Conservation (phyloP, 2,113 vertebrate species). For the Alouatta palliata region DNA sequence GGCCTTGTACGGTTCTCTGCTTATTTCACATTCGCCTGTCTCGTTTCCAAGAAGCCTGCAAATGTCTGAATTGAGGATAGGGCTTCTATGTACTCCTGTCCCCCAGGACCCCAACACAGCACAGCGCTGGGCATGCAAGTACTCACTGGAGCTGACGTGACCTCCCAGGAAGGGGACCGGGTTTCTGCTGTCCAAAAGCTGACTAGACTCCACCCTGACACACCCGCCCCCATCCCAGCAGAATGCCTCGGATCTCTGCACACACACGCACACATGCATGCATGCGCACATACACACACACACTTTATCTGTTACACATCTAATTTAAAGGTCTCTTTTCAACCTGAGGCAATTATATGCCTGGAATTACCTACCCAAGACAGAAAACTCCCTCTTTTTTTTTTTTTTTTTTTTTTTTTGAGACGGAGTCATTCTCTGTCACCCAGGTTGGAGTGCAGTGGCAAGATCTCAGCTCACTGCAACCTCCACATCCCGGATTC, state of each 20-base stretch:
- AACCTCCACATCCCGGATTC: too few relatives aligned
- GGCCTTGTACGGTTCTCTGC: background rate
- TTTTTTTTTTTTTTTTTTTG: too few relatives aligned
- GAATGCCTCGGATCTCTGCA: background rate
- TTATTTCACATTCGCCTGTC: background rate
- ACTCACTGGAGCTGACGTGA: background rate
- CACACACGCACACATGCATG: background rate
- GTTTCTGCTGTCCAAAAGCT: background rate
- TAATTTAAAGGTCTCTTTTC: background rate
- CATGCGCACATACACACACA: fast-evolving
- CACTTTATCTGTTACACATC: background rate
- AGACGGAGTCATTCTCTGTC: too few relatives aligned
- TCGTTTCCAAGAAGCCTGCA: background rate
- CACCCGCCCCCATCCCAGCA: background rate
- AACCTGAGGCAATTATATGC: background rate
- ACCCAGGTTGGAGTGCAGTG: too few relatives aligned
- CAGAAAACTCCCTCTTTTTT: background rate
- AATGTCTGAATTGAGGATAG: background rate
- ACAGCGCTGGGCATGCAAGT: background rate
- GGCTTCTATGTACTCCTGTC: background rate
- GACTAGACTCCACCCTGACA: background rate
- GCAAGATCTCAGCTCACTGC: too few relatives aligned
- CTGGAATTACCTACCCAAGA: background rate
- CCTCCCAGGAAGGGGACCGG: background rate
- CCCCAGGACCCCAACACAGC: background rate